Conservation (phyloP, 2,888 invertebrate genomes). For the Xanthorhoe designata region DNA sequence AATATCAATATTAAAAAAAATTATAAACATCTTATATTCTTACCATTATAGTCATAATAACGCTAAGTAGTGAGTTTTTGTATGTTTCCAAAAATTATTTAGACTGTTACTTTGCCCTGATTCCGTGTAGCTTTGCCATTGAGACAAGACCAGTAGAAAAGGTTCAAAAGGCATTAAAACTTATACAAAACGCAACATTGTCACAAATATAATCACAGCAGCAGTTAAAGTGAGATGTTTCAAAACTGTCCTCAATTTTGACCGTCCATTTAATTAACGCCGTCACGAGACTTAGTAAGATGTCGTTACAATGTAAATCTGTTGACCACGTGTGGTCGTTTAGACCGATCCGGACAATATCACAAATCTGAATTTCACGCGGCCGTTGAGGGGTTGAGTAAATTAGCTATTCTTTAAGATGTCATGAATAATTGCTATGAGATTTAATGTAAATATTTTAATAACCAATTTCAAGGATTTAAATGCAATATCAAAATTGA, state of each 20-base stretch:
- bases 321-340: slow-evolving; percentile 67
- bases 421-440: background rate
- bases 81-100: too few relatives aligned
- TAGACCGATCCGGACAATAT: slow-evolving; percentile 59
- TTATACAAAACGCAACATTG: slow-evolving; percentile 14
- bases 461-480: too few relatives aligned
- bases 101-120: too few relatives aligned
- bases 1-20: too few relatives aligned
- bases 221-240: slow-evolving; percentile 32
- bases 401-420: slow-evolving; percentile 37
- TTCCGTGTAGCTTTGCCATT: background rate
- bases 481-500: too few relatives aligned
- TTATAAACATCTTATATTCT: too few relatives aligned
- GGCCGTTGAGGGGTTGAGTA: slow-evolving; percentile 51
- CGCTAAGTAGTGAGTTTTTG: too few relatives aligned
- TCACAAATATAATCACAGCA: slow-evolving; percentile 12
- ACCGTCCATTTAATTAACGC: slow-evolving; percentile 41
- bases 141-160: background rate
- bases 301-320: slow-evolving; percentile 52
- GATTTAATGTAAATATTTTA: too few relatives aligned
- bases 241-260: slow-evolving; percentile 33
- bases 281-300: slow-evolving; percentile 45
- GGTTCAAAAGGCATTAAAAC: background rate
- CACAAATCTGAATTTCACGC: slow-evolving; percentile 52
- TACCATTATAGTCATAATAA: too few relatives aligned